Evolutionary conservation across 2,113 vertebrate species (phyloP), one percentile per base, ranked within the genome.

Genomic region (Cricetomys ansorgei): DNA sequence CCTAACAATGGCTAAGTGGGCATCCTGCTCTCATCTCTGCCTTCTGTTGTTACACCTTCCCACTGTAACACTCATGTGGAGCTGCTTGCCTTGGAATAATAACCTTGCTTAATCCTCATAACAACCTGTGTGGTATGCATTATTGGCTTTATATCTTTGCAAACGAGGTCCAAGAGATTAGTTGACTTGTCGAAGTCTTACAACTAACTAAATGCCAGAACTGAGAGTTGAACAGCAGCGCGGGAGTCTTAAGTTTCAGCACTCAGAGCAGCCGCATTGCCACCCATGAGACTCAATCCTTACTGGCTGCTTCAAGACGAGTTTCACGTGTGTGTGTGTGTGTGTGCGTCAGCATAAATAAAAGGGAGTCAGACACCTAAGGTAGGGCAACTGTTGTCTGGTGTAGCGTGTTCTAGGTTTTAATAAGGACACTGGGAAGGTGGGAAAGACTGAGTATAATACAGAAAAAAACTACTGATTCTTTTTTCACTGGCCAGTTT

Each of bases 141-240:
- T 93, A 64, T 90, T 73, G 81, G 91, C 21, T 62, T 85, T 89
- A 50, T 55, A 88, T 79, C 92, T 92, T 92, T 45, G 57, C 72
- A 92, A 64, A 59, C n/a, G 31, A 85, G 55, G 23, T 79, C 48
- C 62, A 48, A 45, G 64, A 79, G 16, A 91, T 65, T 48, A 59
- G 50, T 53, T n/a, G 50, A 77, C 43, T 90, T 62, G 17, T 19
- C 40, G 17, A n/a, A 76, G 40, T 87, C 34, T 69, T 48, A 79
- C 6, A 88, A 31, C 69, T 96, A 53, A 85, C 15, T 76, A 81
- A 40, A 16, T 27, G n/a, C 43, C 29, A 65, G n/a, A 86, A n/a
- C 34, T 72, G 55, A 69, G 53, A 55, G 50, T 73, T 83, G 40
- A 77, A 25, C 19, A 62, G 15, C 5, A 67, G 11, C 0, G 1